Base-by-base conservation (phyloP, 2,888 invertebrate genomes). In the Andrena bucephala region DNA sequence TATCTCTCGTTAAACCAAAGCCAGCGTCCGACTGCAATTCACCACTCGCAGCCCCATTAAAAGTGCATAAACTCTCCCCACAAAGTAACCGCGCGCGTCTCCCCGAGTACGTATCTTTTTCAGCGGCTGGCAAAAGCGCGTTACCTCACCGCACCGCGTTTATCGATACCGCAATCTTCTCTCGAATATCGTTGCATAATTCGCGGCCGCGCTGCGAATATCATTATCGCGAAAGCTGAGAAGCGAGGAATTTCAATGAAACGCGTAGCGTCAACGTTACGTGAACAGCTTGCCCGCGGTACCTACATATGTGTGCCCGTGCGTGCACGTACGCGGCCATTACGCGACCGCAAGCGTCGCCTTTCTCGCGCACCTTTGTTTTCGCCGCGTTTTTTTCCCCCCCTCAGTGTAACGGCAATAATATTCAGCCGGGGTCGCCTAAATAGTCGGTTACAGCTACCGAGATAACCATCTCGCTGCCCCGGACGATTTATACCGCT, bases 221-320 rank as follows among this genome's bases (percentile, higher is more conserved):
- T 80, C 77, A 77, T 80, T 80, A 80, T 77, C 80, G 77, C 80
- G 80, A 80, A 72, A 80, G 78, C 78, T 75, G 78, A 78, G 78
- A 75, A 48, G 71, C 77, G 71, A 71, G 63, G 77, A 80, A 80
- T 77, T 80, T 80, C 80, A 77, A 80, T 77, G 77, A 67, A 80
- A 70, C 60, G 57, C 33, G 48, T 13, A 42, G 50, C 60, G 66
- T 16, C 8, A 50, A 66, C 48, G 65, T 72, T 72, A 71, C 71
- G 65, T 71, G 71, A 71, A 65, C 69, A 57, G 20, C 10, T 42
- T 42, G 42, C n/a, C 68, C 16, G 8, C 13, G 65, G 16, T 42
- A 65, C 42, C 42, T 42, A 20, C 20, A 20, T 20, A 27, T 48
- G 24, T 54, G 60, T 7, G 5, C 42, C 20, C 62, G 62, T 3